Evolutionary conservation across 1,140 invertebrate species (phyloP).

Genomic region (Lepidurus couesii): DNA sequence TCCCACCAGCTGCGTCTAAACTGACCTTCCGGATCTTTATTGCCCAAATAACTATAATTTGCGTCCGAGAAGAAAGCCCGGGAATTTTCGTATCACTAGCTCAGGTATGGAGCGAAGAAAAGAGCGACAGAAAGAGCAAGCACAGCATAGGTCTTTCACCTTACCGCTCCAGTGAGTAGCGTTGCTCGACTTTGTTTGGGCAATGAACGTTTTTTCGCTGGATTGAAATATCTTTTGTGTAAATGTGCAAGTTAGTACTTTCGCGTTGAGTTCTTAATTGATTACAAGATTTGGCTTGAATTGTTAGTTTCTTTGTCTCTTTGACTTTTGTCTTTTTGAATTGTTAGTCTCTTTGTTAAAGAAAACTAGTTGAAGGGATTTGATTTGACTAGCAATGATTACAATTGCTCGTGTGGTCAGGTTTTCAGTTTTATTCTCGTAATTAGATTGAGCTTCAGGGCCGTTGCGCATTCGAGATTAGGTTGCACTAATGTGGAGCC

Average conservation of each 20-base stretch:
- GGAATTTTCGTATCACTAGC: neutral
- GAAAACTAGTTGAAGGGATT: no score
- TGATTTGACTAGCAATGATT: no score
- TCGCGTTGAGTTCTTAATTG: neutral
- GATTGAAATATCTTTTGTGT: neutral
- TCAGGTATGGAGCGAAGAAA: neutral
- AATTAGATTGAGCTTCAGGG: no score
- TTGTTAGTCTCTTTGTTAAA: no score
- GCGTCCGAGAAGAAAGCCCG: neutral
- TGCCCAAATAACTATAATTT: conserved; percentile 4
- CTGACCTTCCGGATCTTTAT: neutral
- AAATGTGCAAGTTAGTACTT: neutral
- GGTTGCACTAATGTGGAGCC: neutral
- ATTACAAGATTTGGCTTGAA: no score
- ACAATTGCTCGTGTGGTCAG: no score
- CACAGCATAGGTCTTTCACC: neutral
- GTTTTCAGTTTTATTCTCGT: no score
- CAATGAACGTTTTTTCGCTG: neutral
- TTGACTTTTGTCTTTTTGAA: no score
- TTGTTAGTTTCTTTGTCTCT: no score
- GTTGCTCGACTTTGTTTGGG: neutral
- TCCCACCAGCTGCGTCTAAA: neutral
- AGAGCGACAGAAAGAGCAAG: neutral
- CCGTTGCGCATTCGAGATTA: no score
- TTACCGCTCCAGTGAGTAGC: neutral